A percentile compares a stretch with the other conserved stretches of the same genome.
Conservation (phyloP, 1,140 invertebrate genomes). For the Nylanderia fulva region DNA sequence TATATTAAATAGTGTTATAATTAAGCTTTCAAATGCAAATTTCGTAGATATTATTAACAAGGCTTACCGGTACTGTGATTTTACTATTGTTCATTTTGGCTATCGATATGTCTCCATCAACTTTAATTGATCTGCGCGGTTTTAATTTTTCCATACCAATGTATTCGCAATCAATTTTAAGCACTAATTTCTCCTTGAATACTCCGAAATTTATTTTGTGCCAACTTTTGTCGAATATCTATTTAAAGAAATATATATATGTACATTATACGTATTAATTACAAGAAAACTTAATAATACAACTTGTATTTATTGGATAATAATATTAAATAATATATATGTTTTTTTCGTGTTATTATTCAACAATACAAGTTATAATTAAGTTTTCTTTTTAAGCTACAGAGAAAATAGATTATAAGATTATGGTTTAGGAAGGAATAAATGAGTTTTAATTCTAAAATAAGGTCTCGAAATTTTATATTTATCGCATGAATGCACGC, state of each 20-base stretch:
- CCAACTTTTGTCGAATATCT: conserved; percentile 91
- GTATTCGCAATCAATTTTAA: conserved; percentile 91
- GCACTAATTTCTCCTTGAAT: conserved; percentile 88
- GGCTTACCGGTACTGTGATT: conserved; percentile 89
- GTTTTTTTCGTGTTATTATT: neutral
- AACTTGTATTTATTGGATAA: too few species aligned
- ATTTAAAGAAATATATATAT: conserved; percentile 6
- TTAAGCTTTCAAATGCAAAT: conserved; percentile 3
- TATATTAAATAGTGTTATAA: neutral
- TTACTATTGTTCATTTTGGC: conserved; percentile 87
- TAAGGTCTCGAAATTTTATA: neutral
- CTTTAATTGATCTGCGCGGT: conserved; percentile 88
- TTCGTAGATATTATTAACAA: conserved; percentile 2
- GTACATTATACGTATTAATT: too few species aligned
- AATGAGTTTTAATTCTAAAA: neutral
- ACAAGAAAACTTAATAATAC: too few species aligned
- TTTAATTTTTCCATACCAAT: conserved; percentile 84
- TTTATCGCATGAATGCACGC: conserved; percentile 3
- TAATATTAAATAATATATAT: too few species aligned
- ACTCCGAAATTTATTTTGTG: conserved; percentile 93
- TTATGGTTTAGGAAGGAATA: neutral
- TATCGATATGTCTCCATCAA: conserved; percentile 89
- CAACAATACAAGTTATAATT: neutral
- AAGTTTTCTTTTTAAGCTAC: neutral
- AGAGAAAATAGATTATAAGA: neutral